Evolutionary conservation across 1,140 invertebrate genomes (phyloP).

Genomic region (Plectrocnemia conspersa): DNA sequence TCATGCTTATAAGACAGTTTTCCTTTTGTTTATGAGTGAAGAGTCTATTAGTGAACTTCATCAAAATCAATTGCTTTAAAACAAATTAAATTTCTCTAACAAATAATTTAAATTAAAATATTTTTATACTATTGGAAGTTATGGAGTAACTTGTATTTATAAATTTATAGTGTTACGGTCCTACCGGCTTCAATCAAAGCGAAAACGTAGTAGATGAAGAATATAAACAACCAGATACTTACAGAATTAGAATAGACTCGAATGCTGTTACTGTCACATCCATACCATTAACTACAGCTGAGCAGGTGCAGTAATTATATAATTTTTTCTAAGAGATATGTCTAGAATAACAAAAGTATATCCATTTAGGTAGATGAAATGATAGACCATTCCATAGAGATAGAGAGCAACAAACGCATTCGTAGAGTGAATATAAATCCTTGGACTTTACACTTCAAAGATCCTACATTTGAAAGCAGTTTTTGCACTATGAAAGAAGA

Average conservation of each 20-base stretch:
- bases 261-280: constrained; percentile 13
- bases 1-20: too few species aligned
- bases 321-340: not conserved
- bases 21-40: too few species aligned
- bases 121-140: not conserved
- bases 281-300: constrained; percentile 31
- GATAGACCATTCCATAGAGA: constrained; percentile 85
- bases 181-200: constrained; percentile 9
- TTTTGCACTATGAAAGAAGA: constrained; percentile 86
- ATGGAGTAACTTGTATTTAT: constrained; percentile 1
- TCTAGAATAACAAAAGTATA: not conserved
- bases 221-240: constrained; percentile 19
- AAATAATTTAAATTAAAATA: not conserved
- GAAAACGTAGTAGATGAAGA: constrained; percentile 18
- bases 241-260: constrained; percentile 27
- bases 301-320: constrained; percentile 24
- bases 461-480: constrained; percentile 49
- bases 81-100: too few species aligned
- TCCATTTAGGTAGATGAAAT: constrained; percentile 70
- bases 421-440: constrained; percentile 79
- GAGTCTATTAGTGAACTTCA: too few species aligned
- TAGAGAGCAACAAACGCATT: constrained; percentile 88
- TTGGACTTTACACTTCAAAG: constrained; percentile 82
- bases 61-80: too few species aligned
- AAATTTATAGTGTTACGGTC: constrained; percentile 27